Conservation (phyloP, 2,113 vertebrate species). For the Oncorhynchus gorbuscha region DNA sequence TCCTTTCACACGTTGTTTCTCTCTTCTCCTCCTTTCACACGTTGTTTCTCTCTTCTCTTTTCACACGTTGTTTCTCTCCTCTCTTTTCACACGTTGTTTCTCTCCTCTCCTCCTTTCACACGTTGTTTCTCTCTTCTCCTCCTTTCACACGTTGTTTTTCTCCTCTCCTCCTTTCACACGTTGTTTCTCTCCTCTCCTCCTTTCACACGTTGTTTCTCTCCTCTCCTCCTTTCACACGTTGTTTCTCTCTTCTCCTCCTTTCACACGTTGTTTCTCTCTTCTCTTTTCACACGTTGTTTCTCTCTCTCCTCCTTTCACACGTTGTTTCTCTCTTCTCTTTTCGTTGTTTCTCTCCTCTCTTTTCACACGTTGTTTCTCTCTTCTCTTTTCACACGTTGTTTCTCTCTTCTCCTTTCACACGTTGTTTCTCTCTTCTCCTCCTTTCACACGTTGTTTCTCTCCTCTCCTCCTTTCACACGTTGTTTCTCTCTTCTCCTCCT, state of each 20-base stretch:
- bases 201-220: background rate
- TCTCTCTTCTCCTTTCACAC: background rate
- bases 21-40: background rate
- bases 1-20: too few relatives aligned
- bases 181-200: background rate
- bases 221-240: too few relatives aligned
- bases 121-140: background rate
- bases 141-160: background rate
- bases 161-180: too few relatives aligned
- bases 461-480: background rate
- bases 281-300: too few relatives aligned
- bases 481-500: background rate
- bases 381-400: too few relatives aligned
- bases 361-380: background rate
- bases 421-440: background rate
- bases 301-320: background rate
- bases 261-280: background rate
- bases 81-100: background rate
- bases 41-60: background rate
- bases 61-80: constrained; percentile 1
- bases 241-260: background rate
- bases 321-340: background rate
- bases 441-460: background rate
- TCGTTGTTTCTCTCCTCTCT: background rate
- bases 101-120: too few relatives aligned